Conservation (phyloP, 2,797 vertebrate genomes). For the Cryptoprocta ferox region DNA sequence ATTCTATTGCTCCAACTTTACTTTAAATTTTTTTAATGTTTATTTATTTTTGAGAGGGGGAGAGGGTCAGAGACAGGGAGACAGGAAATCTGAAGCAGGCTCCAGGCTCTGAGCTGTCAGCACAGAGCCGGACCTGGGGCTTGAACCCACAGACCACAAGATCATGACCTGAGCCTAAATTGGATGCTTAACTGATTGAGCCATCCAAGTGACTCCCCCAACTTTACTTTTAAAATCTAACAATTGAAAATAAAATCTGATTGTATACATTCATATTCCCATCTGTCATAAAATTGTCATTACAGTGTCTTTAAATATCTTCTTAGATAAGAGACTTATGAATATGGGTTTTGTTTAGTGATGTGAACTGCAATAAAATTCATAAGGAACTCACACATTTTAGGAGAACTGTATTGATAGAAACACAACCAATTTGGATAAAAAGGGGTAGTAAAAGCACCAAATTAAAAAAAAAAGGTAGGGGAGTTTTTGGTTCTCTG, state of each 20-base stretch:
- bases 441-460: not conserved
- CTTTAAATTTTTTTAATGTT: not conserved
- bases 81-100: no score
- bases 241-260: slow-evolving; percentile 20
- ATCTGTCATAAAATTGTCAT: not conserved
- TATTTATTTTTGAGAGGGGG: no score
- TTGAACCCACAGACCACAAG: no score
- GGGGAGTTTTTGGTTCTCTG: not conserved
- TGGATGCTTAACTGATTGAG: no score
- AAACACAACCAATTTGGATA: not conserved
- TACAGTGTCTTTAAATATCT: not conserved
- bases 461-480: not conserved
- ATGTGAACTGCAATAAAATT: not conserved
- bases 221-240: not conserved
- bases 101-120: no score
- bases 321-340: not conserved
- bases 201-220: no score
- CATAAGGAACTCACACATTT: not conserved
- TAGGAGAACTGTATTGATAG: not conserved
- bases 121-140: no score
- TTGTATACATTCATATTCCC: not conserved
- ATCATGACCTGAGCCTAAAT: no score
- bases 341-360: not conserved
- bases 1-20: not conserved
- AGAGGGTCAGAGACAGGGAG: no score